Percentiles rank a stretch among this genome's conserved stretches.
Evolutionary conservation across 2,797 vertebrate species (phyloP).

Genomic region (Chloroceryle inda): DNA sequence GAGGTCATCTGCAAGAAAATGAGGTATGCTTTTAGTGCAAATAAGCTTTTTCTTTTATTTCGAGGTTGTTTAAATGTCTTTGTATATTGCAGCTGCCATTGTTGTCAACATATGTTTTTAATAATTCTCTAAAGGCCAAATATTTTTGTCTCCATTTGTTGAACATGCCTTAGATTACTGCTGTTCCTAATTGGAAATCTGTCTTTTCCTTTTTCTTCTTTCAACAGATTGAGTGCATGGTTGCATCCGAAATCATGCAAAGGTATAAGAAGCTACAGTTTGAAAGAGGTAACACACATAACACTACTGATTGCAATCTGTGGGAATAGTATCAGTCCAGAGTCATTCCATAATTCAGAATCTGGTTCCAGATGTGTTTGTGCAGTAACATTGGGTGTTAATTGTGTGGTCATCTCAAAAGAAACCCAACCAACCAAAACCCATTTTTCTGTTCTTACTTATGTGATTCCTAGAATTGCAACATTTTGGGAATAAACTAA

Average conservation of each 20-base stretch:
- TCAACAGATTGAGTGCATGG: constrained; percentile 96
- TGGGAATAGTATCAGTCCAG: neutral
- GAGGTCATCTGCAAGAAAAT: constrained; percentile 94
- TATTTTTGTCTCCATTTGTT: neutral
- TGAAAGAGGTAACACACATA: constrained; percentile 88
- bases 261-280: constrained; percentile 97
- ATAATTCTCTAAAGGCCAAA: neutral
- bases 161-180: neutral
- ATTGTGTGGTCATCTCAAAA: neutral
- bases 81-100: neutral
- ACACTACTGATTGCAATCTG: neutral
- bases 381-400: neutral
- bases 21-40: constrained; percentile 83
- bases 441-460: neutral
- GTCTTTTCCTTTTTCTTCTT: neutral
- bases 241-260: constrained; percentile 96
- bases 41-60: neutral
- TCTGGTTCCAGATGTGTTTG: neutral
- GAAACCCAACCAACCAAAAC: neutral
- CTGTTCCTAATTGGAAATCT: neutral
- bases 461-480: neutral
- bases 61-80: neutral
- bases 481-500: neutral
- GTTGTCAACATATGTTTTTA: neutral
- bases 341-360: neutral